Conservation (phyloP, 2,113 vertebrate genomes). For the Condylura cristata region DNA sequence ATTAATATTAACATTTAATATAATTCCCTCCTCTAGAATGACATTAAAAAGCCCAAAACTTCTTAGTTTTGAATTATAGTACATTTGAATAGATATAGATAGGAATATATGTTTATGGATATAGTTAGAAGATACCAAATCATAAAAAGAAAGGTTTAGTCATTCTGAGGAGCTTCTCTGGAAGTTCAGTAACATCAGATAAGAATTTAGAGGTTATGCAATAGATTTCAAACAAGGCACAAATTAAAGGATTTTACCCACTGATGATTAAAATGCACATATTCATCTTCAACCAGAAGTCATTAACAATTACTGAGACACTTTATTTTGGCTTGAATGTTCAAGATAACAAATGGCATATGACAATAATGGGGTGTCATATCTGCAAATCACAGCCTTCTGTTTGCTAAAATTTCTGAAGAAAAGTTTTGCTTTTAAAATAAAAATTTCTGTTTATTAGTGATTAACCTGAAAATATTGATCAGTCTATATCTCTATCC, state of each 20-base stretch:
- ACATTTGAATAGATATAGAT: neutral
- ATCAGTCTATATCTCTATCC: neutral
- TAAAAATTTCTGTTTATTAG: neutral
- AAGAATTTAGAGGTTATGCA: neutral
- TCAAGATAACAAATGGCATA: neutral
- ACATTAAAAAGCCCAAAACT: neutral
- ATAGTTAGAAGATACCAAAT: neutral
- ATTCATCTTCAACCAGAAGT: conserved; percentile 52
- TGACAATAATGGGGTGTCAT: neutral
- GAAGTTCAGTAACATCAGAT: conserved; percentile 17
- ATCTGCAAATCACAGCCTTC: neutral
- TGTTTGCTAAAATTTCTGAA: neutral
- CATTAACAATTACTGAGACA: neutral
- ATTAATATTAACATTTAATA: neutral
- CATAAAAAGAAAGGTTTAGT: neutral
- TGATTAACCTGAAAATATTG: neutral
- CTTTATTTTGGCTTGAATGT: neutral
- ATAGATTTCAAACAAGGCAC: neutral
- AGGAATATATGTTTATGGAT: neutral
- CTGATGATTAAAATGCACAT: conserved; percentile 4
- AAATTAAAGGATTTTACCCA: neutral
- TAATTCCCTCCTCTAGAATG: neutral
- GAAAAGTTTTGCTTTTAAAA: neutral
- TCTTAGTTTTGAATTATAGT: neutral
- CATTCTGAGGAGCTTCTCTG: conserved; percentile 12